Base-by-base conservation (phyloP, 2,797 vertebrate species). In the Rhabdophis nuchalis region DNA sequence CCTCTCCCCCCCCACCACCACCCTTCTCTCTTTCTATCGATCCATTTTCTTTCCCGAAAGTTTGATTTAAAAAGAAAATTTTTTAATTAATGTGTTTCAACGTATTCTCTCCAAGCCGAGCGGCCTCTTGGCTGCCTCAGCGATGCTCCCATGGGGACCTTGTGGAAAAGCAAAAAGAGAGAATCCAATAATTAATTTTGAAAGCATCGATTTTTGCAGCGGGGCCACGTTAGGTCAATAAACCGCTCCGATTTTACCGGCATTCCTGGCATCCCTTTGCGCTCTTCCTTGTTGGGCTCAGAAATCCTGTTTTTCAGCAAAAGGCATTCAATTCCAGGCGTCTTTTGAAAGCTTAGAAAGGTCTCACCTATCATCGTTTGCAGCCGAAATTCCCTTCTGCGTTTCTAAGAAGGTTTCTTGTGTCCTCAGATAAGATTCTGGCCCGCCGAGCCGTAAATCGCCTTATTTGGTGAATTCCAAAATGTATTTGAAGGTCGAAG, bases 381-480 rank as follows among this genome's bases (percentile, higher is more conserved):
- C 16, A 41, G 0, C 1, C 8, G 8, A 87, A 27, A 68, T 9
- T 20, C 52, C 27, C 23, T 27, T 53, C 16, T 7, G 12, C 53
- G 23, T 53, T 86, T 36, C n/a, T 13, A 61, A n/a, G 36, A n/a
- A n/a, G 10, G 82, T 12, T 50, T 29, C n/a, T 27, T 32, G 46
- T 11, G 25, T 23, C 7, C 18, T 27, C 18, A 29, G 50, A n/a
- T 53, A 52, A 25, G 18, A 6, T 10, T 18, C 27, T 41, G 68
- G 29, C 46, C 27, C 20, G 20, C 27, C 1, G 52, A 14, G 11
- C 41, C 4, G 18, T 18, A 25, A 36, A 60, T 57, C 12, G 6
- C 23, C 68, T 54, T 92, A 46, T 89, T 92, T 61, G 72, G 12
- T 64, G 91, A 92, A 20, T 11, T 60, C 27, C 32, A 8, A 8